These are phyloP conservation scores for Melipona beecheii DNA, from an alignment of 2,888 invertebrate species.

Conservation along the genomic window DNA sequence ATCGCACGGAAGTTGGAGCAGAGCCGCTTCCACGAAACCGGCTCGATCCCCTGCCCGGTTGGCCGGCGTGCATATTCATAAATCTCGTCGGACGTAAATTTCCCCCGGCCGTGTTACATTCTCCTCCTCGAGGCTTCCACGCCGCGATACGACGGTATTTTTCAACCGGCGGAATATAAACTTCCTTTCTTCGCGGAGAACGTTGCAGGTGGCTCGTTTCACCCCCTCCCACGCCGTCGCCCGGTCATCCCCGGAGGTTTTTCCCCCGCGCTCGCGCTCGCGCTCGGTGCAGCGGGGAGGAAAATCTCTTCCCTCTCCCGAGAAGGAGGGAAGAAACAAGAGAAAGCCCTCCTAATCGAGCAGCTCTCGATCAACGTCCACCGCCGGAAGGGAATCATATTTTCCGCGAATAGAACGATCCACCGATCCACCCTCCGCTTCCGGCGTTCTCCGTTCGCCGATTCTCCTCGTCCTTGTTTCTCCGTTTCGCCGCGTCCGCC, in stretches of 20 bases:
- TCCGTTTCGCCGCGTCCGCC: conserved; percentile 48
- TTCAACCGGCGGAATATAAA: conserved; percentile 63
- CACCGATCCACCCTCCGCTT: conserved; percentile 48
- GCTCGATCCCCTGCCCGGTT: background rate
- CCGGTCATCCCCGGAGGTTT: conserved; percentile 11
- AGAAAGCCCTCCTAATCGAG: conserved; percentile 72
- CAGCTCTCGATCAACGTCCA: conserved; percentile 77
- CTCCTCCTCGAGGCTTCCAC: conserved; percentile 60
- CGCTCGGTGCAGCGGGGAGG: conserved; percentile 25
- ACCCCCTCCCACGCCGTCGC: background rate
- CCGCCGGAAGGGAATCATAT: conserved; percentile 76
- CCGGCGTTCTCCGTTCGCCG: conserved; percentile 20
- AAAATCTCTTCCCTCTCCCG: conserved; percentile 54
- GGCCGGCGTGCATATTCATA: conserved; percentile 53
- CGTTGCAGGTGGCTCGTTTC: conserved; percentile 65
- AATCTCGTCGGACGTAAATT: conserved; percentile 63
- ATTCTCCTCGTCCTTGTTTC: conserved; percentile 32
- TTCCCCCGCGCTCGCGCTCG: conserved; percentile 7
- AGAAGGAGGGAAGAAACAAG: conserved; percentile 29
- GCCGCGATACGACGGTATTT: conserved; percentile 64
- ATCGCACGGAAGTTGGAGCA: background rate
- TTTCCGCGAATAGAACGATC: conserved; percentile 66
- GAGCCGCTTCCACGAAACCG: background rate
- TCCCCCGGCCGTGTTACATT: conserved; percentile 45
- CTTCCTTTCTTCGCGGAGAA: conserved; percentile 38